phyloP scores from a whole-genome alignment of 2,113 vertebrate species.

The Rostratula benghalensis region DNA sequence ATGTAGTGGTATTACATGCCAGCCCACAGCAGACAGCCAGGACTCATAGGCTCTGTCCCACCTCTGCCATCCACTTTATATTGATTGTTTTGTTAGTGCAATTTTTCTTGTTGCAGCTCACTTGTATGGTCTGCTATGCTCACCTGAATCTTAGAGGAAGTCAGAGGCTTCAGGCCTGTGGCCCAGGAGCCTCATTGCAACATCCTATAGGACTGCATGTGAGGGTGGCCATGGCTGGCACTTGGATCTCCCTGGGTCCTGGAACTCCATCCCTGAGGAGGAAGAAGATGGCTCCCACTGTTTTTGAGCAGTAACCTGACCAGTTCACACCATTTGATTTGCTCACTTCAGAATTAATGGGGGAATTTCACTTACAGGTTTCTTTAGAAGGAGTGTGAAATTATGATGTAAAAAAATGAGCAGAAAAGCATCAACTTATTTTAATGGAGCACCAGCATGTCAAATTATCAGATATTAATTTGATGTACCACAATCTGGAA shows the following conservation, averaged over 20 bases:
- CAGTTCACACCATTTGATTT: not conserved
- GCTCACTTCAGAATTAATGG: not conserved
- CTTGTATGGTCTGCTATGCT: not conserved
- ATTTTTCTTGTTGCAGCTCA: not conserved
- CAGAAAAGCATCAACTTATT: not conserved
- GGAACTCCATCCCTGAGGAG: not conserved
- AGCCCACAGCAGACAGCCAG: not conserved
- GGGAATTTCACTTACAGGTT: not conserved
- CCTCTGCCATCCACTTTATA: not conserved
- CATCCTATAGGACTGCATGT: not conserved
- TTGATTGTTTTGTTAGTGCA: not conserved
- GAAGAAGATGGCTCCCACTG: not conserved
- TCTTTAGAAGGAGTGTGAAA: not conserved
- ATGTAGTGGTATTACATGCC: not conserved
- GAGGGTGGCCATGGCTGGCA: accelerated
- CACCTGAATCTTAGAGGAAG: not conserved
- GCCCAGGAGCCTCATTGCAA: not conserved
- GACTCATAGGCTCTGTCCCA: not conserved
- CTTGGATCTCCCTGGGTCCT: accelerated
- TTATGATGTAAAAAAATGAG: not conserved
- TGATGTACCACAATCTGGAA: not conserved
- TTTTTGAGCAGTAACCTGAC: not conserved
- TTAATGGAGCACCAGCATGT: not conserved
- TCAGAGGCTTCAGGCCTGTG: not conserved
- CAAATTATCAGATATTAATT: not conserved